These are phyloP conservation scores for Bungarus multicinctus DNA, from an alignment of 2,113 vertebrate species.

Conservation along the genomic window DNA sequence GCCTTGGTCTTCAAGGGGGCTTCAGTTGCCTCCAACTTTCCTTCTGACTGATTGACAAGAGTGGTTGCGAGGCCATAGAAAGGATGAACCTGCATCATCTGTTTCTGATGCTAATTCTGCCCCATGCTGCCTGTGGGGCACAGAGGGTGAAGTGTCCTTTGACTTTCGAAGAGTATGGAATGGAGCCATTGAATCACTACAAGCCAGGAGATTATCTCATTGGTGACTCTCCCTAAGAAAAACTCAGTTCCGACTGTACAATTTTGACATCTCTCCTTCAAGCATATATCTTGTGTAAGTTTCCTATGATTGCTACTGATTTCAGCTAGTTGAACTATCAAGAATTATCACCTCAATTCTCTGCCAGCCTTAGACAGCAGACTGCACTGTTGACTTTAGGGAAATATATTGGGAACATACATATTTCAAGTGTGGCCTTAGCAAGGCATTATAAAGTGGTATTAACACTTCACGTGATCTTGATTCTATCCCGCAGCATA, in stretches of 20 bases:
- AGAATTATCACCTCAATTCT: background rate
- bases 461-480: too few species aligned
- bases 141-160: background rate
- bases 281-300: background rate
- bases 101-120: background rate
- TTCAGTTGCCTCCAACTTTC: background rate
- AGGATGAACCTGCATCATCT: background rate
- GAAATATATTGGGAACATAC: background rate
- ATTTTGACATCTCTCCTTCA: background rate
- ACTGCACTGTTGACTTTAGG: background rate
- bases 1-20: background rate
- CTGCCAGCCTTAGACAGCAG: background rate
- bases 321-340: too few species aligned
- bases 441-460: too few species aligned
- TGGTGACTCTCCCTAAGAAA: background rate
- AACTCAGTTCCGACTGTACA: background rate
- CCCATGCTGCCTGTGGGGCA: background rate
- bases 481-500: too few species aligned
- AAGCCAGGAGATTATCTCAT: background rate
- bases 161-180: background rate
- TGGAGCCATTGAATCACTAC: background rate
- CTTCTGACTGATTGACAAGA: background rate
- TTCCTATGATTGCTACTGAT: background rate
- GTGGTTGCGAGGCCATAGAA: background rate
- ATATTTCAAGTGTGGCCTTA: background rate